Percentiles rank a stretch among this genome's conserved stretches.
Conservation (phyloP, 2,113 vertebrate genomes). For the Variabilichromis moorii region DNA sequence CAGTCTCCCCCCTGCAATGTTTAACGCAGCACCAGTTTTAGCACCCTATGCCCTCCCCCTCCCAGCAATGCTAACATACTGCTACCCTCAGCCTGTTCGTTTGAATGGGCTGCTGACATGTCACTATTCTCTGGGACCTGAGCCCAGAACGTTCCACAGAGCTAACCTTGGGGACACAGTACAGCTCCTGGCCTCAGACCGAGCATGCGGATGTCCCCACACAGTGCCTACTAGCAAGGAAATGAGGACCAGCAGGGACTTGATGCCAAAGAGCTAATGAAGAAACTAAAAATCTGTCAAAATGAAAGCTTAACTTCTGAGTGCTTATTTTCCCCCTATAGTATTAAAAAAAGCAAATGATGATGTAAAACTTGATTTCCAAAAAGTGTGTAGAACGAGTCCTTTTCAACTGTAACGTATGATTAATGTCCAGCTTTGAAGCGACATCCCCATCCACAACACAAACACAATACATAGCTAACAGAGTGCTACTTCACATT, state of each 20-base stretch:
- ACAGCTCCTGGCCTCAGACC: slow-evolving; percentile 19
- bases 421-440: not conserved
- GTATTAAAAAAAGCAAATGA: not conserved
- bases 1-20: slow-evolving; percentile 25
- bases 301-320: not conserved
- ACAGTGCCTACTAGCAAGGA: slow-evolving; percentile 2
- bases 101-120: slow-evolving; percentile 76
- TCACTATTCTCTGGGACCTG: slow-evolving; percentile 72
- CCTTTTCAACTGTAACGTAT: not conserved
- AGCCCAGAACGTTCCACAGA: slow-evolving; percentile 74
- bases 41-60: not conserved
- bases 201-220: slow-evolving; percentile 7
- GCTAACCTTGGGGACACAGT: slow-evolving; percentile 62
- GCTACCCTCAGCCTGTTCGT: slow-evolving; percentile 73
- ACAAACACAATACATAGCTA: not conserved
- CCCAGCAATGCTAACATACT: slow-evolving; percentile 60
- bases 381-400: not conserved
- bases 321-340: not conserved
- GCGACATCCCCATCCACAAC: not conserved
- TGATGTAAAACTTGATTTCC: not conserved
- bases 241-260: not conserved
- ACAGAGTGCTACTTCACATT: not conserved
- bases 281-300: not conserved
- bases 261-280: not conserved
- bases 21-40: slow-evolving; percentile 47